Base-by-base conservation (phyloP, 2,888 invertebrate genomes). In the Pyrgus malvae region DNA sequence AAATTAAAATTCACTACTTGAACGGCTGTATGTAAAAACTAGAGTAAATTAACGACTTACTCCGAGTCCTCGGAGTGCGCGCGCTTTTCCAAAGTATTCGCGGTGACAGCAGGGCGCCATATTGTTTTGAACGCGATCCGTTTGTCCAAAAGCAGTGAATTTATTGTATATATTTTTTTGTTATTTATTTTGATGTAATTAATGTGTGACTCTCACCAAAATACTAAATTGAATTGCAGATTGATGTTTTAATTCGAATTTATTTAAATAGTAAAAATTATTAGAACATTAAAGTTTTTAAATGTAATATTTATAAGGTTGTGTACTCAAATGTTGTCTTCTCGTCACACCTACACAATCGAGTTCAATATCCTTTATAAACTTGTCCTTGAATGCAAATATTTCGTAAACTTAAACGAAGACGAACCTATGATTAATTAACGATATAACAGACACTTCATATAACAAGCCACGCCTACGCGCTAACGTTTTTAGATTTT, bases 1-100 rank as follows among this genome's bases (percentile, higher is more conserved):
- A 63, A 66, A 67, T 67, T 65, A 56, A 64, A 60, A 63, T 53
- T 45, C 53, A 53, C 53, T 38, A 16, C 53, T 40, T 38, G 29
- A 53, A 53, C 45, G 38, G 54, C 40, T 31, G 45, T 46, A 46
- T 54, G 45, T 46, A 54, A 54, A 54, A 54, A 54, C 46, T 40
- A 54, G 54, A 29, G 21, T 46, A 54, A 54, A 54, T 54, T 54
- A 54, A 54, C 46, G 54, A 46, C 14, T 45, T 33, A 46, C 54
- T 54, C 45, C 9, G 38, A 33, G 45, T 37, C 16, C 46, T 38
- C 40, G 44, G 38, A 33, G 45, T 37, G 23, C 46, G 46, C 40
- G 44, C 38, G 46, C 25, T 33, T 23, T 46, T 54, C 31, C 25
- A 31, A 9, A 12, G 21, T 31, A 46, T 54, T 40, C 40, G 23